Percentiles rank a stretch among this genome's conserved stretches.
phyloP scores from a whole-genome alignment of 2,113 vertebrate genomes.

The Cinclus mexicanus region DNA sequence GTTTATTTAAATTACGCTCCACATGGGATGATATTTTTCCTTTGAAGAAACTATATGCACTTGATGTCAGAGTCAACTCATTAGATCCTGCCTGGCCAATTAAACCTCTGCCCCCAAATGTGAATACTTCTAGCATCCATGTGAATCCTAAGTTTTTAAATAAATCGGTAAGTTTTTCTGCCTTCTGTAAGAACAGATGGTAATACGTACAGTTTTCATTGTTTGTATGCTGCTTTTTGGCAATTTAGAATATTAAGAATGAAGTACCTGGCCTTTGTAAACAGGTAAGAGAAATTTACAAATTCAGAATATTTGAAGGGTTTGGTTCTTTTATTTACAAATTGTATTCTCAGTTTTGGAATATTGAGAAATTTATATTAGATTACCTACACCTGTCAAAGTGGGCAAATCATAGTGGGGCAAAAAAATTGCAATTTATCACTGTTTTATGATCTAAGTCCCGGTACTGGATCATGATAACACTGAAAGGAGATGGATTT shows the following conservation, averaged over 20 bases:
- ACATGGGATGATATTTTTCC: conserved; percentile 99
- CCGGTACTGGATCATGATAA: neutral
- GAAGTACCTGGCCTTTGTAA: neutral
- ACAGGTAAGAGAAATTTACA: neutral
- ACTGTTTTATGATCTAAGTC: neutral
- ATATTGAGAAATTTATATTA: neutral
- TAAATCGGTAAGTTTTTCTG: conserved; percentile 88
- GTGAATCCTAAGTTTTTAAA: conserved; percentile 98
- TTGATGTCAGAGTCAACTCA: conserved; percentile 94
- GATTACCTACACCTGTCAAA: neutral
- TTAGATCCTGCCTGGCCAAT: conserved; percentile 98
- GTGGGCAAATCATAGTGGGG: neutral
- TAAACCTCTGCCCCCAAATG: conserved; percentile 92
- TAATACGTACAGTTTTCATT: neutral
- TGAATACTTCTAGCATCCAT: conserved; percentile 96
- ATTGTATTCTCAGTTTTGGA: neutral
- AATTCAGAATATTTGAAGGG: neutral
- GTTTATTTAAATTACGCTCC: conserved; percentile 97
- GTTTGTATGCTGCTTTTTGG: conserved; percentile 5
- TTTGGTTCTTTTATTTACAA: neutral
- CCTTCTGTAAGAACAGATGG: conserved; percentile 27
- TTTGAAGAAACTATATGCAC: conserved; percentile 93
- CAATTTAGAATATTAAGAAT: neutral
- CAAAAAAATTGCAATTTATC: neutral
- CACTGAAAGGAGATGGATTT: neutral